Evolutionary conservation across 2,888 invertebrate genomes (phyloP).

Genomic region (Gnatocerus cornutus): DNA sequence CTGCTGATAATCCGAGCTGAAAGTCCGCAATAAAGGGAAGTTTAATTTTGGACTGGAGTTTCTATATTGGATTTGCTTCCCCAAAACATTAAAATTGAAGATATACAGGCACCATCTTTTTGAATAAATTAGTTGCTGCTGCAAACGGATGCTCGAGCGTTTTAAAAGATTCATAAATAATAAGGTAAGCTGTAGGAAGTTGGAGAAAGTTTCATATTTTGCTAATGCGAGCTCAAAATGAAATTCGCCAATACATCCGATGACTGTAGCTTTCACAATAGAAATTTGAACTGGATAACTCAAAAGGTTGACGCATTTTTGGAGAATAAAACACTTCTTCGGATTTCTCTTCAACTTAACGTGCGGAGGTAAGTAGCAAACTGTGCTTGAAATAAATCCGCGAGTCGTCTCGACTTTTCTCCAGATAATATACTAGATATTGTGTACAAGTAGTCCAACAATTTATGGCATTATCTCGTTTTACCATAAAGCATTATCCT

Average conservation of each 20-base stretch:
- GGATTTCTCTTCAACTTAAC: too few species aligned
- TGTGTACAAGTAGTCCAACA: too few species aligned
- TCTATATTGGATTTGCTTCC: slow-evolving; percentile 27
- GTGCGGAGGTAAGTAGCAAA: too few species aligned
- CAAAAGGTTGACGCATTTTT: not conserved
- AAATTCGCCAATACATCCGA: not conserved
- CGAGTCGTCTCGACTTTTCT: too few species aligned
- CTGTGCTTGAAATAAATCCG: too few species aligned
- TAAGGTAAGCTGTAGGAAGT: slow-evolving; percentile 6
- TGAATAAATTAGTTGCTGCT: slow-evolving; percentile 29
- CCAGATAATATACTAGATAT: too few species aligned
- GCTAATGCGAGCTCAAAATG: not conserved
- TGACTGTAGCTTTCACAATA: slow-evolving; percentile 1
- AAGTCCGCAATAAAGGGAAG: slow-evolving; percentile 32
- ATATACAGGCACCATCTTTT: slow-evolving; percentile 25
- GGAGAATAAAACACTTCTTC: too few species aligned
- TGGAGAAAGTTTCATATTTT: slow-evolving; percentile 6
- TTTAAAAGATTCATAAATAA: slow-evolving; percentile 30
- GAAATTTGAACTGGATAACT: not conserved
- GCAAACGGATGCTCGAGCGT: slow-evolving; percentile 23
- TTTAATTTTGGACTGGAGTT: slow-evolving; percentile 32
- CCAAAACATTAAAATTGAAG: slow-evolving; percentile 30
- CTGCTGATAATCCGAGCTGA: slow-evolving; percentile 48
- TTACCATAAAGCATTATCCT: too few species aligned
- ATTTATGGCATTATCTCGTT: too few species aligned